Percentiles rank a stretch among this genome's conserved stretches.
phyloP scores from a whole-genome alignment of 37 sponge, comb jelly and placozoan species.

The Aplysina aerophoba region DNA sequence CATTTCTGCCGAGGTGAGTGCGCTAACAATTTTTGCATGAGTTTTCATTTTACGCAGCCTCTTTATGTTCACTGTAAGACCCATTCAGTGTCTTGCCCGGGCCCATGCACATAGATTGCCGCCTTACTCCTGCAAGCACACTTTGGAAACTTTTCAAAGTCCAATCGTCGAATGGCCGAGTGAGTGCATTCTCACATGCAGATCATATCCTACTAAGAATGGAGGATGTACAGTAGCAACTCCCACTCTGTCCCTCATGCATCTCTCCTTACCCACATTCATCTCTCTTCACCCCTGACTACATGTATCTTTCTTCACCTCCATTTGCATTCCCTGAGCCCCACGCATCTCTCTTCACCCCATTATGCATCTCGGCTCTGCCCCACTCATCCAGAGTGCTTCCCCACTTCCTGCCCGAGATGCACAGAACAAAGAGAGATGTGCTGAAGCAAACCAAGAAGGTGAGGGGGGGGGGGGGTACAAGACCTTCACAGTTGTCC shows the following conservation, averaged over 20 bases:
- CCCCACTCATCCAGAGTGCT: background rate
- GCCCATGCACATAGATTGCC: slow-evolving; percentile 5
- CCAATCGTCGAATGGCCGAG: background rate
- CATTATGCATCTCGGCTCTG: too few relatives aligned
- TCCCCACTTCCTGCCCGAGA: slow-evolving; percentile 48
- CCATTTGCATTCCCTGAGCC: too few relatives aligned
- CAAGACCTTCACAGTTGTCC: background rate
- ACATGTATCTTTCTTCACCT: too few relatives aligned
- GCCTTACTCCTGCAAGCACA: slow-evolving; percentile 25
- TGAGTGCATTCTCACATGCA: too few relatives aligned
- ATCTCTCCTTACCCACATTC: too few relatives aligned
- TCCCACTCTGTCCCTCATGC: too few relatives aligned
- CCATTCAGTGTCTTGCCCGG: too few relatives aligned
- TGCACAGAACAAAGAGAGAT: slow-evolving; percentile 5
- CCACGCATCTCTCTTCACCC: too few relatives aligned
- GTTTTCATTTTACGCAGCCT: background rate
- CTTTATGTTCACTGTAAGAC: too few relatives aligned
- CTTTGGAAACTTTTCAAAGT: slow-evolving; percentile 11
- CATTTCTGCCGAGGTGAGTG: slow-evolving; percentile 23
- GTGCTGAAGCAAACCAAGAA: slow-evolving; percentile 30
- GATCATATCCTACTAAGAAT: too few relatives aligned
- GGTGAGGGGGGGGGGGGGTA: background rate
- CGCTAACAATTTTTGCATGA: background rate
- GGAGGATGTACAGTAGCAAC: too few relatives aligned
- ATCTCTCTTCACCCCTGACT: too few relatives aligned